Evolutionary conservation across 2,797 vertebrate genomes (phyloP).

Genomic region (Paratrypauchen microcephalus): DNA sequence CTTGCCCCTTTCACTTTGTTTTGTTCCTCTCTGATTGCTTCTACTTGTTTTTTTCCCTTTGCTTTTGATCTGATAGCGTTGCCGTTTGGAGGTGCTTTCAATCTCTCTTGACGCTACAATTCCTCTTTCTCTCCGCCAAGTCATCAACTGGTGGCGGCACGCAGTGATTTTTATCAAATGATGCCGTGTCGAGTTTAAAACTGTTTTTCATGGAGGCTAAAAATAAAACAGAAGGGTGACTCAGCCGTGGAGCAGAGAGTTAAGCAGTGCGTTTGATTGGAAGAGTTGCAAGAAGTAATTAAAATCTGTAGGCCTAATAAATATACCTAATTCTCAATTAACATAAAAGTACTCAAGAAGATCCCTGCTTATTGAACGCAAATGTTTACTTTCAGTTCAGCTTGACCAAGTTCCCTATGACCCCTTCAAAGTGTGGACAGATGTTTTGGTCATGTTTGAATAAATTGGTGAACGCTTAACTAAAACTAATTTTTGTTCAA

Average conservation of each 20-base stretch:
- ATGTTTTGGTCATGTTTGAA: neutral
- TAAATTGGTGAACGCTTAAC: no score
- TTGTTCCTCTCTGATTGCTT: slow-evolving; percentile 59
- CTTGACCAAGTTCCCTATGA: neutral
- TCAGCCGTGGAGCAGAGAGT: slow-evolving; percentile 40
- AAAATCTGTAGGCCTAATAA: neutral
- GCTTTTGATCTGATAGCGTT: slow-evolving; percentile 59
- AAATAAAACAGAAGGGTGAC: slow-evolving; percentile 57
- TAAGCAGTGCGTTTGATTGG: slow-evolving; percentile 7
- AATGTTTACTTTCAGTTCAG: neutral
- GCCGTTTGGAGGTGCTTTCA: slow-evolving; percentile 55
- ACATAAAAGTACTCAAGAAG: neutral
- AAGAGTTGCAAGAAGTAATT: slow-evolving; percentile 3
- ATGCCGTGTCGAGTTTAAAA: slow-evolving; percentile 59
- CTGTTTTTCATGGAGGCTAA: slow-evolving; percentile 53
- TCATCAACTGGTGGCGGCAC: slow-evolving; percentile 61
- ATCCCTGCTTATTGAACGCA: neutral
- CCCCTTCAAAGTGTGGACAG: neutral
- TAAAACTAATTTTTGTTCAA: no score
- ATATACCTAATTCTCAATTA: neutral
- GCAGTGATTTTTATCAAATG: slow-evolving; percentile 70
- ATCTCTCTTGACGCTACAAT: slow-evolving; percentile 63
- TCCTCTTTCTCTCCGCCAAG: slow-evolving; percentile 65
- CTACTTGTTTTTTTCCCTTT: slow-evolving; percentile 46
- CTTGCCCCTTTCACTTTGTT: slow-evolving; percentile 44